Evolutionary conservation across 2,797 vertebrate species (phyloP), one percentile per base, ranked within the genome.

Genomic region (Synaphobranchus kaupii): DNA sequence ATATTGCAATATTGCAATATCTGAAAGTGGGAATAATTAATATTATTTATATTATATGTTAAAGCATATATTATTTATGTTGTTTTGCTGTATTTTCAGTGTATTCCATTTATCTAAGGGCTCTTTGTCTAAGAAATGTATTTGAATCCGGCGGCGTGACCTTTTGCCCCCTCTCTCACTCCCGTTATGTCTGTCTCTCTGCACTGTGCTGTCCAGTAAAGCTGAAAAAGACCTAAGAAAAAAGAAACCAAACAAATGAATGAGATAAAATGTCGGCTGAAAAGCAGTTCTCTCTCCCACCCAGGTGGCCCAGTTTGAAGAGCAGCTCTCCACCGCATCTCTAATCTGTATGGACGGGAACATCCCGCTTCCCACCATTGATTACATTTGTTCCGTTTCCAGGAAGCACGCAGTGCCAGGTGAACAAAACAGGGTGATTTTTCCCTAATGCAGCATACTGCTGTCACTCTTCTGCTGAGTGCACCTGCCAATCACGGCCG

Each of bases 301-400:
- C 17, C 89, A 99, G 98, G 97, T 98, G 88, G 97, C 96, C 54
- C 95, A 92, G 92, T 98, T 97, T 94, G 95, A 97, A 88, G 92
- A 96, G 78, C 94, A 94, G 83, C 92, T 99, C 84, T 94, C 94
- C 17, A 93, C 89, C n/a, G 96, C 98, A 8, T 92, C 94, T 0
- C 93, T 99, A 0, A 84, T 98, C 85, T 97, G 97, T 93, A 92
- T 98, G 0, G 98, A 99, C 89, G 98, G 98, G 60, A 99, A 99
- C 86, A 94, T 98, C 86, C 97, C 98, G 0, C 84, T 94, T 54
- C 93, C 97, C 88, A 98, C 98, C 87, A 96, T 99, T 47, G 87
- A 97, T 88, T 98, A 98, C 0, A 15, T 98, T 88, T 98, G 97
- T 89, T 94, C 92, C 4, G 48, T 97, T 52, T 97, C 96, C 31